phyloP scores from a whole-genome alignment of 2,888 invertebrate species.

The Elmis aenea region DNA sequence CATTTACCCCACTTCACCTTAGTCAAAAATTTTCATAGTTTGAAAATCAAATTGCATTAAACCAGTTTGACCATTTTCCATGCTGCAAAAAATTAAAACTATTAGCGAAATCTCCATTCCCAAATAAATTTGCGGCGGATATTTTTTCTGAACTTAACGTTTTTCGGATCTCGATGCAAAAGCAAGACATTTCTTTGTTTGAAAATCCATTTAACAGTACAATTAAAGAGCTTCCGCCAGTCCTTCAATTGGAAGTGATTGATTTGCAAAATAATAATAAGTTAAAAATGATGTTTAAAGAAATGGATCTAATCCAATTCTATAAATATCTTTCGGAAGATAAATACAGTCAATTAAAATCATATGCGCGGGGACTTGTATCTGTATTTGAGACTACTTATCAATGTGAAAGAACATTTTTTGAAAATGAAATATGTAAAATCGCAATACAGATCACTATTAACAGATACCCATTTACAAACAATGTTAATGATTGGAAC shows the following conservation, averaged over 20 bases:
- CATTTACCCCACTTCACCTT: too few relatives aligned
- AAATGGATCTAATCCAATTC: constrained; percentile 3
- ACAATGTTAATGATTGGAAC: constrained; percentile 2
- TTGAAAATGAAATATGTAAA: constrained; percentile 3
- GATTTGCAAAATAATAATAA: constrained; percentile 1
- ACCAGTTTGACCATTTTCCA: too few relatives aligned
- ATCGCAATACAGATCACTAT: constrained; percentile 3
- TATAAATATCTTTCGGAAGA: constrained; percentile 3
- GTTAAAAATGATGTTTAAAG: constrained; percentile 3
- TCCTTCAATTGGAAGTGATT: constrained; percentile 3
- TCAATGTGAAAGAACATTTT: too few relatives aligned
- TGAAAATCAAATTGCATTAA: constrained; percentile 2
- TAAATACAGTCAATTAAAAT: constrained; percentile 3
- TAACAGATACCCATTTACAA: constrained; percentile 2
- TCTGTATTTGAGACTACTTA: constrained; percentile 3
- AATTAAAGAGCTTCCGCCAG: constrained; percentile 4
- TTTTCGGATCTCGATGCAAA: neutral
- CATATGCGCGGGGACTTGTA: constrained; percentile 1
- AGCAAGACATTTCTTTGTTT: constrained; percentile 1
- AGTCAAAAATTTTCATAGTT: constrained; percentile 1
- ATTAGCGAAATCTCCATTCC: constrained; percentile 3
- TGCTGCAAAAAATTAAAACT: too few relatives aligned
- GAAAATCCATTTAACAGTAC: too few relatives aligned
- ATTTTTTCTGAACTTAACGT: too few relatives aligned
- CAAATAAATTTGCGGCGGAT: too few relatives aligned